Evolutionary conservation across 2,113 vertebrate genomes (phyloP).

Genomic region (Corythornis madagascariensis): DNA sequence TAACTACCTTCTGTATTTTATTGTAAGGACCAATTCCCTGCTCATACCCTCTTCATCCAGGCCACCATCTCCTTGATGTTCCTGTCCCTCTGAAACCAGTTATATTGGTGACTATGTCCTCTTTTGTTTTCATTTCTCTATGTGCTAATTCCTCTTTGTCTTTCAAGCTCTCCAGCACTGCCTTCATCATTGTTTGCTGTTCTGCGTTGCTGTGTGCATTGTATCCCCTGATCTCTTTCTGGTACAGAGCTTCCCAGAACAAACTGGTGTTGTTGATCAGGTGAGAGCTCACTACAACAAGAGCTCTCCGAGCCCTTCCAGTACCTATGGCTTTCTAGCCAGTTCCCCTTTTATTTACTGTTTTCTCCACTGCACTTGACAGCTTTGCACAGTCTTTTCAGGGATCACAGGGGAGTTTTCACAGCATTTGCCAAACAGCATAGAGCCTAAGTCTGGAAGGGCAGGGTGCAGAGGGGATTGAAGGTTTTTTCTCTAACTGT

Average conservation of each 20-base stretch:
- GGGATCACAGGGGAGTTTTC: not conserved
- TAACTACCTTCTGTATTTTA: not conserved
- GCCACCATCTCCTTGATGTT: not conserved
- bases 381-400: not conserved
- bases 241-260: slow-evolving; percentile 60
- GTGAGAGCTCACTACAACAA: slow-evolving; percentile 11
- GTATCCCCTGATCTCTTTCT: slow-evolving; percentile 58
- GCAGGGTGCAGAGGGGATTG: not conserved
- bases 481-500: not conserved
- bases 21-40: not conserved
- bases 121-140: slow-evolving; percentile 60
- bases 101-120: slow-evolving; percentile 37
- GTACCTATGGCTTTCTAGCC: not conserved
- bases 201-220: slow-evolving; percentile 43
- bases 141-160: slow-evolving; percentile 65
- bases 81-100: slow-evolving; percentile 38
- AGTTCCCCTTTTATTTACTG: not conserved
- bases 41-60: not conserved
- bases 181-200: slow-evolving; percentile 66
- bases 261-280: slow-evolving; percentile 25
- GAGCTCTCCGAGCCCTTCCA: not conserved
- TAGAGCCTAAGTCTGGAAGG: not conserved
- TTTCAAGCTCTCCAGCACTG: slow-evolving; percentile 49
- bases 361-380: not conserved
- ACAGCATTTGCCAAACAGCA: not conserved